Conservation (phyloP, 2,888 invertebrate species). For the Mesodorylaimus sp. region DNA sequence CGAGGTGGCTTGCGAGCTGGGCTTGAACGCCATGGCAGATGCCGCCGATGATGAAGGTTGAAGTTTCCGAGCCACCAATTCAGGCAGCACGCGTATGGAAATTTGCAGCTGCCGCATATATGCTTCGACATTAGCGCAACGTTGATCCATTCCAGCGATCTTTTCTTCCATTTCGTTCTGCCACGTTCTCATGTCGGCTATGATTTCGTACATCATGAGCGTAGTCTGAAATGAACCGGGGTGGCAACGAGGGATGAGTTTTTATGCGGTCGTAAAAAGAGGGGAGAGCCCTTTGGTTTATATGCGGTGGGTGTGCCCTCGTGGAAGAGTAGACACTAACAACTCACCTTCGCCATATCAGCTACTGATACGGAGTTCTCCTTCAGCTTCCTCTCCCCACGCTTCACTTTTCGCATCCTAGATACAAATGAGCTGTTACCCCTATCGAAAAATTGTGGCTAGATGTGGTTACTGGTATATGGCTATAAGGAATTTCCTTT, state of each 20-base stretch:
- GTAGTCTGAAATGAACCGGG: slow-evolving; percentile 83
- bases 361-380: slow-evolving; percentile 97
- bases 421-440: slow-evolving; percentile 8
- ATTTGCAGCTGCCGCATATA: slow-evolving; percentile 60
- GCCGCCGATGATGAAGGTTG: not conserved
- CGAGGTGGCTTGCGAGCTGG: no score
- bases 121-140: slow-evolving; percentile 34
- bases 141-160: slow-evolving; percentile 69
- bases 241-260: slow-evolving; percentile 29
- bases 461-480: slow-evolving; percentile 67
- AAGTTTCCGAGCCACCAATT: slow-evolving; percentile 25
- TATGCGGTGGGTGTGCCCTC: no score
- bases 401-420: slow-evolving; percentile 94
- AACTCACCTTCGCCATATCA: slow-evolving; percentile 91
- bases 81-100: slow-evolving; percentile 70
- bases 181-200: slow-evolving; percentile 84
- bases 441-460: not conserved
- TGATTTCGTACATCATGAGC: slow-evolving; percentile 90
- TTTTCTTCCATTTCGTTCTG: slow-evolving; percentile 84
- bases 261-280: not conserved
- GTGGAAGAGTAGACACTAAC: not conserved
- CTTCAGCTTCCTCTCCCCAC: slow-evolving; percentile 97
- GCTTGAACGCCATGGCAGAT: no score
- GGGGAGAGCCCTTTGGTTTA: no score
- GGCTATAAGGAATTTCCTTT: slow-evolving; percentile 93